These are phyloP conservation scores for Galago senegalensis DNA, from an alignment of 2,797 vertebrate genomes.

Conservation along the genomic window DNA sequence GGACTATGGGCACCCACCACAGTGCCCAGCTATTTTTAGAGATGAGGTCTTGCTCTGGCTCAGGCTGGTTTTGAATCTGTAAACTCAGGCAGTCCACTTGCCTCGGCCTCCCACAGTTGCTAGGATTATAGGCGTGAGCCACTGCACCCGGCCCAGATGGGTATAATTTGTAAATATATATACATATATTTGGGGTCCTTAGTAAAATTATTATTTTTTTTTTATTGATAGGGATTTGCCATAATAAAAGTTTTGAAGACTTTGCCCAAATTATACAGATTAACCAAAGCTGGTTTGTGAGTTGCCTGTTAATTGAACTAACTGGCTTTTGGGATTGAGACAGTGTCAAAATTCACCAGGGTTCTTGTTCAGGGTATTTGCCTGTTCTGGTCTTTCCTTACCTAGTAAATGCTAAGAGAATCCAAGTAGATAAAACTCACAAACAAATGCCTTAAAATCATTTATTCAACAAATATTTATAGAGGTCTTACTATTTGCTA, in stretches of 20 bases:
- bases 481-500: not conserved
- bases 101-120: too few relatives aligned
- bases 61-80: too few relatives aligned
- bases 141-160: too few relatives aligned
- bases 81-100: too few relatives aligned
- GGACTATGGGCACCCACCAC: too few relatives aligned
- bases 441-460: slow-evolving; percentile 29
- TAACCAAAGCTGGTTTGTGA: slow-evolving; percentile 22
- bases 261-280: slow-evolving; percentile 2
- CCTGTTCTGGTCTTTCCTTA: slow-evolving; percentile 52
- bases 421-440: not conserved
- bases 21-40: too few relatives aligned
- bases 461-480: slow-evolving; percentile 48
- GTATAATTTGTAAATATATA: slow-evolving; percentile 39
- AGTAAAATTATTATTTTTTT: not conserved
- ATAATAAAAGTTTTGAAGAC: slow-evolving; percentile 34
- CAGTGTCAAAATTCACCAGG: slow-evolving; percentile 28
- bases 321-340: slow-evolving; percentile 9
- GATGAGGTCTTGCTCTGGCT: too few relatives aligned
- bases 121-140: too few relatives aligned
- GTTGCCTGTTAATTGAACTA: slow-evolving; percentile 37
- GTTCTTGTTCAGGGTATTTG: not conserved
- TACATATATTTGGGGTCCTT: not conserved
- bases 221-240: not conserved
- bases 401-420: slow-evolving; percentile 58